Base-by-base conservation (phyloP, 2,888 invertebrate species). In the Ypsolopha sequella region DNA sequence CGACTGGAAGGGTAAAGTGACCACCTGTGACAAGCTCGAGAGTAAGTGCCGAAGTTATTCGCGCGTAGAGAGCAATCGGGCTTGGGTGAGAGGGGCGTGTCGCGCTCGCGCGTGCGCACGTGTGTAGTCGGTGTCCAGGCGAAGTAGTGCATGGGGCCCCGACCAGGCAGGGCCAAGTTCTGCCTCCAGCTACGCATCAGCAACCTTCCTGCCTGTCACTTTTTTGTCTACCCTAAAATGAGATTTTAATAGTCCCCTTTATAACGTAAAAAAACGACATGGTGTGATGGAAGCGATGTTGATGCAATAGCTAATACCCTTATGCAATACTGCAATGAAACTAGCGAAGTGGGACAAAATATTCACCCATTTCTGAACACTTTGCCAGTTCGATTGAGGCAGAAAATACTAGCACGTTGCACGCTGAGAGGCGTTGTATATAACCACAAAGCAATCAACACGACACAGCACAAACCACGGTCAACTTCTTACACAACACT, bases 1-100 rank as follows among this genome's bases (percentile, higher is more conserved):
- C 90, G 96, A 97, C 92, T 97, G 97, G 97, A 96, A 96, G 92
- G 95, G 95, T 90, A 95, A 96, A 92, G 97, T 97, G 90, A 92
- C 90, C 90, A 96, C 94, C 93, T 97, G 96, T 93, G 94, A 95
- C 91, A 93, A 93, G 89, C 91, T 95, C 87, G 96, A 96, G 93
- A 96, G 96, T 97, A 95, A 96, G 96, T 93, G 89, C 73, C 77
- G 80, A 77, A 70, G 71, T 76, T 82, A 80, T 76, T 78, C 76
- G 78, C 79, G 80, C 69, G 74, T 80, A 80, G 80, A 80, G 71
- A 79, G 74, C 81, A 84, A 79, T 66, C 69, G 69, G 76, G 85
- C 85, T 85, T 85, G 78, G 85, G 85, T 82, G 81, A 79, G 78
- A 73, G 81, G 81, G 81, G 78, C 81, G 80, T 79, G 82, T 75